Evolutionary conservation across 1,140 invertebrate species (phyloP), one percentile per base, ranked within the genome.

Genomic region (Rhyzopertha dominica): DNA sequence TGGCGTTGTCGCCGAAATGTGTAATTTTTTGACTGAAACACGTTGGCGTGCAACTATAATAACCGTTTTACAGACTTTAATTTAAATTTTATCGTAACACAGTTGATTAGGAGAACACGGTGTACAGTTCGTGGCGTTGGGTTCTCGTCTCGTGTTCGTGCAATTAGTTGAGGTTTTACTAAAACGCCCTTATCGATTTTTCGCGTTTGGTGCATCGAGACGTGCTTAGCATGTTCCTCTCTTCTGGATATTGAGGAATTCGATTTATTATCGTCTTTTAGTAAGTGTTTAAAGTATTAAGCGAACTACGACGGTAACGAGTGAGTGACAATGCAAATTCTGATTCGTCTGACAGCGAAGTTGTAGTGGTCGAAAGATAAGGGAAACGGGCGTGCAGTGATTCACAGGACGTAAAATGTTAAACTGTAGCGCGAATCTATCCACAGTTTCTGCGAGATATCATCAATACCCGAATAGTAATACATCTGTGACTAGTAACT

Each of bases 131-230:
- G 16, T n/a, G 7, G n/a, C n/a, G 24, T 25, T 25, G 24, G 24
- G 24, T 25, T 7, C 24, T 25, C 24, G 7, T 7, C 24, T 7
- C 7, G 24, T 25, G n/a, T 25, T n/a, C n/a, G n/a, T 41, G 25
- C 29, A 22, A 44, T 5, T 22, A 26, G 31, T 37, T 28, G 5
- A 8, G 47, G 43, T 32, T 43, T 46, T 54, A 43, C 47, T 60
- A 61, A 61, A 65, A 66, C 64, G 62, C 64, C 64, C 64, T 66
- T 66, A 66, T 66, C 56, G 64, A 66, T 66, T 66, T 66, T 59
- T 59, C 44, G 39, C 53, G 44, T 48, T 47, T 38, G 44, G 51
- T 54, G 54, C 52, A 47, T 32, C 48, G 47, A 48, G 59, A 55
- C 51, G 56, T 59, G 56, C 50, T 44, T 43, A 20, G 51, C 52